phyloP scores from a whole-genome alignment of 2,888 invertebrate species.

The Callyntrura sp. region DNA sequence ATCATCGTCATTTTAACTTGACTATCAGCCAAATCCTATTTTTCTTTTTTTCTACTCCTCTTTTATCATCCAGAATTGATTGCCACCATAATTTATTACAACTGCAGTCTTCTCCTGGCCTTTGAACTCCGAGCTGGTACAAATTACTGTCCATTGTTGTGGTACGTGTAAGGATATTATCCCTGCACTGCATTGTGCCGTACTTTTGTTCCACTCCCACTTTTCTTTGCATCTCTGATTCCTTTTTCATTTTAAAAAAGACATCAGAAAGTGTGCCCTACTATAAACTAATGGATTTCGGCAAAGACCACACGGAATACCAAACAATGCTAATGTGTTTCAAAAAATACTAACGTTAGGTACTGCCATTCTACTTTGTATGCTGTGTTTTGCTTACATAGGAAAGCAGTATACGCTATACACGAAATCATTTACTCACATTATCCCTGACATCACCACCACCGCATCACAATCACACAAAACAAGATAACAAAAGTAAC shows the following conservation, averaged over 20 bases:
- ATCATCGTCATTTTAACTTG: conserved; percentile 21
- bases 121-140: conserved; percentile 50
- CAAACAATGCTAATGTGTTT: no score
- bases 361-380: no score
- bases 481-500: conserved; percentile 40
- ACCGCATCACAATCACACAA: background rate
- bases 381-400: no score
- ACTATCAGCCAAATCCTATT: conserved; percentile 29
- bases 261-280: background rate
- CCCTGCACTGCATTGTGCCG: background rate
- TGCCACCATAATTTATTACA: conserved; percentile 53
- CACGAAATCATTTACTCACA: conserved; percentile 33
- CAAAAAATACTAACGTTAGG: no score
- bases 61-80: background rate
- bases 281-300: conserved; percentile 20
- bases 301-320: background rate
- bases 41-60: background rate
- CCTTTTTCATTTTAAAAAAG: conserved; percentile 38
- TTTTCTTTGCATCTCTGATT: background rate
- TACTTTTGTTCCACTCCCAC: background rate
- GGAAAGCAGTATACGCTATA: no score
- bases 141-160: conserved; percentile 53
- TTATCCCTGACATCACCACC: background rate
- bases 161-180: conserved; percentile 9
- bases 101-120: conserved; percentile 57